These are phyloP conservation scores for Sesamia nonagrioides DNA, from an alignment of 1,140 invertebrate species.

Conservation along the genomic window DNA sequence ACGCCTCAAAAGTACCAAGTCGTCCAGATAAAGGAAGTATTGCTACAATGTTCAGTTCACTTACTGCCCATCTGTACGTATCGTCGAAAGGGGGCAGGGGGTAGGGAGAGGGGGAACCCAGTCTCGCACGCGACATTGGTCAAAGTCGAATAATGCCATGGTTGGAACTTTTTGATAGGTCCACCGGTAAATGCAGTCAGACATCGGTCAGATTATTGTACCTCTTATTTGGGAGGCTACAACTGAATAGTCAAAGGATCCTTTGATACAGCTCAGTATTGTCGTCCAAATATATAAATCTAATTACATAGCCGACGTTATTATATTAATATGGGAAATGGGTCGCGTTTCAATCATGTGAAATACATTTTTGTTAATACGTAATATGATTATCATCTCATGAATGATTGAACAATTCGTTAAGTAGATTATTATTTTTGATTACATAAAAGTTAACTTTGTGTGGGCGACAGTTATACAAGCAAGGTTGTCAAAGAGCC, in stretches of 20 bases:
- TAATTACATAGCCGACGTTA: constrained; percentile 47
- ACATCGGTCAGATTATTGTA: constrained; percentile 65
- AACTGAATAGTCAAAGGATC: constrained; percentile 74
- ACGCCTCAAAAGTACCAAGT: constrained; percentile 10
- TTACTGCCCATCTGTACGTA: constrained; percentile 38
- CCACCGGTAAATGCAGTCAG: constrained; percentile 66
- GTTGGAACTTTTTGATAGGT: constrained; percentile 72
- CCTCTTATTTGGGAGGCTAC: constrained; percentile 63
- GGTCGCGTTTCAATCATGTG: constrained; percentile 41
- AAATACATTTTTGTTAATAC: constrained; percentile 40
- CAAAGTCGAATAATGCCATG: constrained; percentile 69
- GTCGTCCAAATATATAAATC: constrained; percentile 51
- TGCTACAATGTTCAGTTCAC: constrained; percentile 35
- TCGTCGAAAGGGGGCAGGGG: constrained; percentile 16
- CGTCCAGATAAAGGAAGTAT: constrained; percentile 37
- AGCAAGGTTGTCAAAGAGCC: not conserved
- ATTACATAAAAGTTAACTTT: not conserved
- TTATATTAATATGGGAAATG: constrained; percentile 49
- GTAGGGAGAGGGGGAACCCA: not conserved
- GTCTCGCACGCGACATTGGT: constrained; percentile 65
- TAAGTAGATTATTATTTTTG: constrained; percentile 17
- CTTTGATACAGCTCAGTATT: constrained; percentile 67
- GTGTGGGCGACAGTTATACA: not conserved
- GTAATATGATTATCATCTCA: constrained; percentile 42
- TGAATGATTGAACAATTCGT: constrained; percentile 35